Evolutionary conservation across 2,113 vertebrate genomes (phyloP).

Genomic region (Pachycephala philippinensis): DNA sequence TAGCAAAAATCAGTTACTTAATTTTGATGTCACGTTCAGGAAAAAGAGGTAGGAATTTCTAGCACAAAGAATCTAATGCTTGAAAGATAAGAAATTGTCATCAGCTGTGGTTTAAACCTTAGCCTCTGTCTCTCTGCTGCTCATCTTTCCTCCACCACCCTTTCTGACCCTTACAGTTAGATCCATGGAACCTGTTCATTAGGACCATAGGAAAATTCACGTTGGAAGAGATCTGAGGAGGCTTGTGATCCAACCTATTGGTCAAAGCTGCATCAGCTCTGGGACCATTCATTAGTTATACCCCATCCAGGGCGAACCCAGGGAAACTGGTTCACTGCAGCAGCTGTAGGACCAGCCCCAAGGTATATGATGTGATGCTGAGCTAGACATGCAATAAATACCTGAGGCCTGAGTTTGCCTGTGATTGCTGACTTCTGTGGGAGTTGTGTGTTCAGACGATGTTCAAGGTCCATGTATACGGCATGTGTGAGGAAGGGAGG

Average conservation of each 20-base stretch:
- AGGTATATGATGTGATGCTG: background rate
- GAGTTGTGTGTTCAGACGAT: background rate
- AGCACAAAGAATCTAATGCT: background rate
- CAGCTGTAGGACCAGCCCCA: background rate
- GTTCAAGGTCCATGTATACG: background rate
- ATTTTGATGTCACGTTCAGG: background rate
- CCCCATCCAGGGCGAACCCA: too few species aligned
- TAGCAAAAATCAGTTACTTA: background rate
- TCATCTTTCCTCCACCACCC: background rate
- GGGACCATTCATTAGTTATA: rapidly evolving
- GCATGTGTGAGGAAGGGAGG: background rate
- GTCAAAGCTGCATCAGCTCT: background rate
- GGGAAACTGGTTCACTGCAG: background rate
- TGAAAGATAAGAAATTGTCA: background rate
- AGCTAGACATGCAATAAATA: background rate
- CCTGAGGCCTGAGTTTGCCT: background rate
- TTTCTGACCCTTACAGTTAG: background rate
- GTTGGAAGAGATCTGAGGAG: background rate
- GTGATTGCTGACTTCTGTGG: background rate
- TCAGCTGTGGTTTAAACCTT: background rate
- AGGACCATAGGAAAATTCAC: background rate
- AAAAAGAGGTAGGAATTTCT: background rate
- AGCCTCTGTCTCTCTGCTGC: background rate
- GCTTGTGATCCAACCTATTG: background rate
- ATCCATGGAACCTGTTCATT: background rate